phyloP scores from a whole-genome alignment of 2,797 vertebrate species.

The Antennarius maculatus region DNA sequence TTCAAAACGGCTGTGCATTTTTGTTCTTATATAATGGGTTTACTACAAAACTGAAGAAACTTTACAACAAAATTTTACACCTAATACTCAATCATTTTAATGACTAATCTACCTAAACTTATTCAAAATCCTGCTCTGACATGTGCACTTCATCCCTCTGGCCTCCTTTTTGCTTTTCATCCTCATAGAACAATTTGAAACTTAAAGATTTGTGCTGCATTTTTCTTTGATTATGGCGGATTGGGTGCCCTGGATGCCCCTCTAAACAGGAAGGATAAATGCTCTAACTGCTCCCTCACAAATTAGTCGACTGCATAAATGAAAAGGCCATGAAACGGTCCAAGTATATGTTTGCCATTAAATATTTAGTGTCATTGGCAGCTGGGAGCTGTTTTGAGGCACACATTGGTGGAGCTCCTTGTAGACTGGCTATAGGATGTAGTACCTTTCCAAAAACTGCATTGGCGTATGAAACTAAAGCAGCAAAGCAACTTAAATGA shows the following conservation, averaged over 20 bases:
- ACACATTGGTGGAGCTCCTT: conserved; percentile 13
- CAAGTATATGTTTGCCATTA: conserved; percentile 52
- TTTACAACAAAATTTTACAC: background rate
- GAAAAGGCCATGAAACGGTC: conserved; percentile 40
- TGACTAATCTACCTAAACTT: conserved; percentile 13
- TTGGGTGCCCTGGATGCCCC: conserved; percentile 36
- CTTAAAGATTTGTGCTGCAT: conserved; percentile 69
- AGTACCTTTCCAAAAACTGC: background rate
- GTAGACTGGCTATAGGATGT: background rate
- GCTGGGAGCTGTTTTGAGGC: conserved; percentile 31
- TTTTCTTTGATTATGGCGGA: conserved; percentile 63
- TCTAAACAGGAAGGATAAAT: conserved; percentile 44
- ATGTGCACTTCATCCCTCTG: conserved; percentile 5
- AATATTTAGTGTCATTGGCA: conserved; percentile 59
- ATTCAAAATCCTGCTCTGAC: conserved; percentile 32
- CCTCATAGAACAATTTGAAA: conserved; percentile 44
- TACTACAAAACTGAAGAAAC: conserved; percentile 19
- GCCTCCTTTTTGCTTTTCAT: conserved; percentile 32
- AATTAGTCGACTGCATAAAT: conserved; percentile 42
- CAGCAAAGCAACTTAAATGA: background rate
- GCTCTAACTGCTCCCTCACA: conserved; percentile 56
- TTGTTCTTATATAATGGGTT: no score
- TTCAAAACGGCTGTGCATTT: no score
- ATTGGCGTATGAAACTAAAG: background rate
- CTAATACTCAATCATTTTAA: background rate